phyloP scores from a whole-genome alignment of 2,797 vertebrate species.

The Eutrigla gurnardus region DNA sequence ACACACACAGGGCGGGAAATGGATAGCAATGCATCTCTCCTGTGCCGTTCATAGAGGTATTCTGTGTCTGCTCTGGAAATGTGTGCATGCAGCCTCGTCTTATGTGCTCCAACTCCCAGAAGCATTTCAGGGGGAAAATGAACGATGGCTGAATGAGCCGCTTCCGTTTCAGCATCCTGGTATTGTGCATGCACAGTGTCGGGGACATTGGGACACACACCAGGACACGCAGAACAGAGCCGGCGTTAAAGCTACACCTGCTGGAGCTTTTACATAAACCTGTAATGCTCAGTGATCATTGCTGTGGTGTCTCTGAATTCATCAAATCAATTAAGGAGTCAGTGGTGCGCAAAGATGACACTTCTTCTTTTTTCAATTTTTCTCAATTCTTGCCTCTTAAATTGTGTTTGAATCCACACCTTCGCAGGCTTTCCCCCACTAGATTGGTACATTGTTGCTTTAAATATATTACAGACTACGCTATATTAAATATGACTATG shows the following conservation, averaged over 20 bases:
- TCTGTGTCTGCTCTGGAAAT: conserved; percentile 37
- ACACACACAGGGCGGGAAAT: conserved; percentile 36
- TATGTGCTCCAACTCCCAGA: conserved; percentile 14
- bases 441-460: not conserved
- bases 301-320: not conserved
- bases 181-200: conserved; percentile 3
- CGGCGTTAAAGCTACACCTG: not conserved
- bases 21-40: conserved; percentile 52
- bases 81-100: not conserved
- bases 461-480: not conserved
- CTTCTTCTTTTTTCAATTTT: not conserved
- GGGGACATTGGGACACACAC: conserved; percentile 17
- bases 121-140: conserved; percentile 18
- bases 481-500: not conserved
- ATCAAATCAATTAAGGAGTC: not conserved
- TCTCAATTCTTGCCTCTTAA: not conserved
- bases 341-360: not conserved
- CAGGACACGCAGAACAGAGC: conserved; percentile 5
- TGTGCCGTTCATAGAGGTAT: conserved; percentile 56
- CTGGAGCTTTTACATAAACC: conserved; percentile 1
- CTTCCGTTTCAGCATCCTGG: not conserved
- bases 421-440: not conserved
- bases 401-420: not conserved
- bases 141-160: conserved; percentile 28
- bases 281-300: conserved; percentile 6